Base-by-base conservation (phyloP, 2,888 invertebrate genomes). In the Aporophyla lueneburgensis region DNA sequence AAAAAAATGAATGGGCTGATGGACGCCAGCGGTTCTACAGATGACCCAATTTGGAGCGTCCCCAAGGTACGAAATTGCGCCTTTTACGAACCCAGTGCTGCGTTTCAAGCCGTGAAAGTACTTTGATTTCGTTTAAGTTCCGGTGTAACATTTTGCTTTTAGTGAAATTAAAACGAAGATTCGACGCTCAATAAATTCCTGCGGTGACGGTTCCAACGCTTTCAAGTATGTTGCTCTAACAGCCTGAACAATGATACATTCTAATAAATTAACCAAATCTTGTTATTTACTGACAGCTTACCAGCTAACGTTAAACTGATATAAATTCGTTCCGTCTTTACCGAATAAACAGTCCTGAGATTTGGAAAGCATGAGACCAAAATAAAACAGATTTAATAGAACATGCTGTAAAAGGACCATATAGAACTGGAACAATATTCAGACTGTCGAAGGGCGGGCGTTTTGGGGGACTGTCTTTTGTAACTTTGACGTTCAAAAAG, bases 21-120 rank as follows among this genome's bases (percentile, higher is more conserved):
- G 71, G 63, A 72, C 70, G 71, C 70, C 67, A 66, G 68, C 79
- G 59, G 53, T 74, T 78, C 78, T 63, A 72, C 65, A 66, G 85
- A 83, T 81, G 85, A 81, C 83, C 85, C 91, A 93, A 92, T 93
- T 93, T 91, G 87, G 86, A 87, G 87, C 86, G 86, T 89, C 85
- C 88, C 88, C 86, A 85, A 91, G 89, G 90, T 89, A 89, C 85
- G 78, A 91, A 93, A 93, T 92, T 88, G 89, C 88, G 86, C 89
- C 90, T 88, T 92, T 91, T 89, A 91, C 88, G 84, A 83, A 86
- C 86, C 82, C 81, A 89, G 87, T 86, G 85, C 85, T 84, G 70
- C 58, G 43, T 74, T 79, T 75, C 78, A 85, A 80, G 79, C 63
- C 80, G 80, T 78, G 84, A 82, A 87, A 88, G 74, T 85, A 80